Conservation (phyloP, 1,140 invertebrate genomes). For the Bombus difficillimus region DNA sequence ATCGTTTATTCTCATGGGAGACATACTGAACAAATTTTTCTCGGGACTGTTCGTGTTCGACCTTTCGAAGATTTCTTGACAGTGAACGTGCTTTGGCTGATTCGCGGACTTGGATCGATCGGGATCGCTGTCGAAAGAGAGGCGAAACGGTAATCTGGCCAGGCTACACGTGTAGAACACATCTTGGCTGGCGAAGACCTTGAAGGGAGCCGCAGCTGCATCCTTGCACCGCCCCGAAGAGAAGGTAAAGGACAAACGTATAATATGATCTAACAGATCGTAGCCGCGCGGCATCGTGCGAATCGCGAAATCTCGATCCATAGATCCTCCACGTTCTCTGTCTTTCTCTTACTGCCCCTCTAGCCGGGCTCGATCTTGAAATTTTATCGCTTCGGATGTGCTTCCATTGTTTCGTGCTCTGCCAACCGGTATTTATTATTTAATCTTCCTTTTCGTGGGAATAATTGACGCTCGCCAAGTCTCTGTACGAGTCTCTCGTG, state of each 20-base stretch:
- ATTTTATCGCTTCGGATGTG: constrained; percentile 42
- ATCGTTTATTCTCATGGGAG: background rate
- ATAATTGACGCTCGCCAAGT: constrained; percentile 24
- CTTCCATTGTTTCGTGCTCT: constrained; percentile 33
- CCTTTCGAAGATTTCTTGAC: background rate
- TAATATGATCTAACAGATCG: constrained; percentile 72
- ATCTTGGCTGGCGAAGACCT: constrained; percentile 43
- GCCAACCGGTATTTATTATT: constrained; percentile 36
- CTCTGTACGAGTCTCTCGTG: background rate
- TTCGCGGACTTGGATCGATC: constrained; percentile 15
- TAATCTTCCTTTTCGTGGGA: constrained; percentile 37
- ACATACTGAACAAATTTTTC: background rate
- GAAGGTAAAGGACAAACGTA: constrained; percentile 75
- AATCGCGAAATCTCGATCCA: constrained; percentile 76
- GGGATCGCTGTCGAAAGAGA: constrained; percentile 14
- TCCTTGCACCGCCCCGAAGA: constrained; percentile 68
- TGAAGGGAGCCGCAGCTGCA: constrained; percentile 63
- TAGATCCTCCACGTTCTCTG: constrained; percentile 62
- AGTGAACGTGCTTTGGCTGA: background rate
- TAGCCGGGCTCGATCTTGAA: constrained; percentile 44
- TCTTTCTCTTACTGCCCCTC: background rate
- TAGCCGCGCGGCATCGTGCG: constrained; percentile 57
- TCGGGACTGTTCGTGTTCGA: background rate
- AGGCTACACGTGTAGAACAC: background rate
- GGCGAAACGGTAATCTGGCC: constrained; percentile 41